Evolutionary conservation across 2,113 vertebrate genomes (phyloP).

Genomic region (Microcebus tavaratra): DNA sequence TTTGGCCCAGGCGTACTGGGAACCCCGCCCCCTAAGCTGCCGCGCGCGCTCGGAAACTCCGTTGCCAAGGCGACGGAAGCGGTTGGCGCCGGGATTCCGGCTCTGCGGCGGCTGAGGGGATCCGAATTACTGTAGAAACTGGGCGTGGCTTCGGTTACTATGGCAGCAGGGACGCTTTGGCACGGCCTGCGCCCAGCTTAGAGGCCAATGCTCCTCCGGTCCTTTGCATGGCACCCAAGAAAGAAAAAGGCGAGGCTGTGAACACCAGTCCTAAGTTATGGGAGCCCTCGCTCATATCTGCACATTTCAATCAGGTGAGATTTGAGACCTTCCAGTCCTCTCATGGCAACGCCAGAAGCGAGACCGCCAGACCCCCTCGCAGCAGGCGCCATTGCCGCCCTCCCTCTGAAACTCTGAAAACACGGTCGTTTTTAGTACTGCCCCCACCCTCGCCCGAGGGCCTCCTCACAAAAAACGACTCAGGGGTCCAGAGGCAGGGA

Average conservation of each 20-base stretch:
- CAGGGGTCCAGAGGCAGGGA: not conserved
- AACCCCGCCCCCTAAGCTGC: fast-evolving
- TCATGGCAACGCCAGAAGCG: fast-evolving
- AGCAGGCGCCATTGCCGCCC: not conserved
- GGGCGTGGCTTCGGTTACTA: constrained; percentile 66
- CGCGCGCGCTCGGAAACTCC: fast-evolving
- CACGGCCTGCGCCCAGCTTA: not conserved
- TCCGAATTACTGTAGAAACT: not conserved
- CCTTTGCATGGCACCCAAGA: constrained; percentile 81
- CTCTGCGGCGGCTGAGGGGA: not conserved
- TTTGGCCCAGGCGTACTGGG: fast-evolving
- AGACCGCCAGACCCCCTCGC: not conserved
- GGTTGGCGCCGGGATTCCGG: not conserved
- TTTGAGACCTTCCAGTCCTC: not conserved
- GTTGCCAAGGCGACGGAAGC: constrained; percentile 54
- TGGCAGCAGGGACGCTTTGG: constrained; percentile 55
- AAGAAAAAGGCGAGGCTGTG: constrained; percentile 49
- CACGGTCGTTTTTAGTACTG: not conserved
- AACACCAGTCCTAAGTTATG: constrained; percentile 56
- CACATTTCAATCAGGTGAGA: constrained; percentile 84
- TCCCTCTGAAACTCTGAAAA: fast-evolving
- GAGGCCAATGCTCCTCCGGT: not conserved
- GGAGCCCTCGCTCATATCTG: constrained; percentile 83
- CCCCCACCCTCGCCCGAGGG: not conserved
- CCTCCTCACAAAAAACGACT: not conserved